Evolutionary conservation across 2,113 vertebrate species (phyloP), one percentile per base, ranked within the genome.

Genomic region (Poeciliopsis retropinna): DNA sequence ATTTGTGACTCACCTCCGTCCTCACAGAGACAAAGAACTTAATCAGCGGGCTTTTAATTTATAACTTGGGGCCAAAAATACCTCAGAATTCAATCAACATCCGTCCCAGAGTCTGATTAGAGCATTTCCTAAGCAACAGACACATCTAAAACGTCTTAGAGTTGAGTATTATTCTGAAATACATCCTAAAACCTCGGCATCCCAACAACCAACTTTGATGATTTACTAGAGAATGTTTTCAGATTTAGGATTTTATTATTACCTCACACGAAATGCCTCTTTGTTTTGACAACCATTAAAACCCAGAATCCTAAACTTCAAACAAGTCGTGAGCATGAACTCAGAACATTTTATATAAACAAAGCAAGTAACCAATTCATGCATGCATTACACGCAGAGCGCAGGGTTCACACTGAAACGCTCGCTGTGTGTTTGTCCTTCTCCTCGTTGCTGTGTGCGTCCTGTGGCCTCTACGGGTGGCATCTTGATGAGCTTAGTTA

Each of bases 401-500:
- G 72, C 60, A 69, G 69, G 69, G 60, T 57, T 71, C 29, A 62
- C 67, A 28, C 31, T 68, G 37, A 75, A 83, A 70, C 78, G 44
- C 31, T 65, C n/a, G 61, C 1, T 0, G 64, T 44, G 41, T 64
- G 72, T 67, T 28, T 69, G 69, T 72, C 27, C n/a, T 25, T 37
- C 27, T 57, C 14, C 2, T 11, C 69, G 47, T 64, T 41, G 57
- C 60, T 60, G 57, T 78, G 60, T 57, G 62, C 67, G 62, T 76
- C 62, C 27, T 63, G 62, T 39, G 39, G 73, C 15, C 81, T 0
- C 88, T 70, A 73, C 34, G 82, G 90, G 88, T 88, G 91, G 81
- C 67, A 78, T 73, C 85, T 73, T 91, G 84, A 92, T 93, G 86
- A 89, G 86, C 81, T 83, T 34, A 65, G 78, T 75, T 92, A 92